Percentiles rank a stretch among this genome's conserved stretches.
phyloP scores from a whole-genome alignment of 2,113 vertebrate species.

The Bufo bufo region DNA sequence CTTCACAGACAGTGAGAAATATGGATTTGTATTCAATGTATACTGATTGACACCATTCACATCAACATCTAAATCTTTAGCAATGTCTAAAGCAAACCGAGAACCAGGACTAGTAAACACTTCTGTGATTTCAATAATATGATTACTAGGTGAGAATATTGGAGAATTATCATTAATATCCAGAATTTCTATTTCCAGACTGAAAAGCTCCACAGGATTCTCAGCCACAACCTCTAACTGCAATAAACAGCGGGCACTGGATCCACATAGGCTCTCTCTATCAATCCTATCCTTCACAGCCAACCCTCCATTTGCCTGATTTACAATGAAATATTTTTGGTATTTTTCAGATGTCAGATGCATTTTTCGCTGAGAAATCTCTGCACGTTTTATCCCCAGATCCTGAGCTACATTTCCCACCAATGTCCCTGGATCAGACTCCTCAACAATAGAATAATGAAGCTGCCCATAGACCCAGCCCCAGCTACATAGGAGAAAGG shows the following conservation, averaged over 20 bases:
- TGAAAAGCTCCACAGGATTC: conserved; percentile 75
- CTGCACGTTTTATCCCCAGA: conserved; percentile 76
- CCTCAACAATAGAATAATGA: conserved; percentile 77
- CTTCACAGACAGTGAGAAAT: conserved; percentile 76
- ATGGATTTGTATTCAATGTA: conserved; percentile 68
- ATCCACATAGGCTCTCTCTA: conserved; percentile 76
- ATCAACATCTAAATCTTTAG: conserved; percentile 78
- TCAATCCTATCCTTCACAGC: conserved; percentile 74
- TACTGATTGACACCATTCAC: conserved; percentile 76
- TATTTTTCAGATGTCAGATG: conserved; percentile 74
- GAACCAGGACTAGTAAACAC: conserved; percentile 69
- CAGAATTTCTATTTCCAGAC: conserved; percentile 75
- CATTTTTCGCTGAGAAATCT: conserved; percentile 72
- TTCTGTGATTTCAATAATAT: conserved; percentile 73
- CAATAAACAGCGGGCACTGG: conserved; percentile 71
- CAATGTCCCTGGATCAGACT: conserved; percentile 76
- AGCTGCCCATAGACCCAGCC: conserved; percentile 33
- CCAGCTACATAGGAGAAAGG: conserved; percentile 33
- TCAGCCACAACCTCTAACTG: conserved; percentile 77
- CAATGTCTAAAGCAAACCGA: conserved; percentile 75
- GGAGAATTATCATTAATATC: conserved; percentile 84
- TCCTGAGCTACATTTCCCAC: conserved; percentile 80
- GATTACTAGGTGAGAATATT: conserved; percentile 68
- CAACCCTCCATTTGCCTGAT: conserved; percentile 71
- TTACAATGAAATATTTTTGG: conserved; percentile 74